Base-by-base conservation (phyloP, 64 coral and sea anemone species). In the Montipora foliosa region DNA sequence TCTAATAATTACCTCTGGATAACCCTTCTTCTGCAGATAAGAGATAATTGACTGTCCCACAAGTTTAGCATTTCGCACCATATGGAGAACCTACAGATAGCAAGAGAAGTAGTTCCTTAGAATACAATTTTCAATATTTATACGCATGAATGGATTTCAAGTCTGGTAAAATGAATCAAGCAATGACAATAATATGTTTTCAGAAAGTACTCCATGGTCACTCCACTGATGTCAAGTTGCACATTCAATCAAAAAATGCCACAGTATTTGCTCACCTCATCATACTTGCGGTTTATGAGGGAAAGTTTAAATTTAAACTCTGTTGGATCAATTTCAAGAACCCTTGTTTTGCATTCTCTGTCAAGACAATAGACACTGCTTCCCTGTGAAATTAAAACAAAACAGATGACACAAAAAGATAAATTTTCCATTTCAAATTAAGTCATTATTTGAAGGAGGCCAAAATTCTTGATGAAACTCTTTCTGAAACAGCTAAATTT, bases 361-460 rank as follows among this genome's bases (percentile, higher is more conserved):
- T 99, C 97, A 87, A 99, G 85, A 84, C 97, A 99, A 77, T 99
- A 99, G 45, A 99, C 97, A 71, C 94, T 99, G 84, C 97, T 99
- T 74, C 97, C 97, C 97, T 99, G 61, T 29, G 53, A 60, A 78
- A 84, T 44, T 11, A 24, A 59, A 71, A 14, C 46, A 95, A 79
- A 45, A 8, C 91, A 16, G 55, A 24, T 21, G 49, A 9, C 87
- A 60, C 14, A 15, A 37, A 37, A 37, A 37, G 37, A 37, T 37
- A 37, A 37, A 37, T 2, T 37, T 37, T 37, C 37, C 37, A 37
- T 37, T 37, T 37, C 37, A 37, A 2, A 37, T 37, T 37, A 37
- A 37, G 37, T 37, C 37, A 37, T 37, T 37, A 37, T 37, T 37
- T 37, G 37, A 37, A 37, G 37, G 37, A 37, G 37, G 37, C 37